Percentiles rank a stretch among this genome's conserved stretches.
Evolutionary conservation across 2,113 vertebrate genomes (phyloP).

Genomic region (Myanophis thanlyinensis): DNA sequence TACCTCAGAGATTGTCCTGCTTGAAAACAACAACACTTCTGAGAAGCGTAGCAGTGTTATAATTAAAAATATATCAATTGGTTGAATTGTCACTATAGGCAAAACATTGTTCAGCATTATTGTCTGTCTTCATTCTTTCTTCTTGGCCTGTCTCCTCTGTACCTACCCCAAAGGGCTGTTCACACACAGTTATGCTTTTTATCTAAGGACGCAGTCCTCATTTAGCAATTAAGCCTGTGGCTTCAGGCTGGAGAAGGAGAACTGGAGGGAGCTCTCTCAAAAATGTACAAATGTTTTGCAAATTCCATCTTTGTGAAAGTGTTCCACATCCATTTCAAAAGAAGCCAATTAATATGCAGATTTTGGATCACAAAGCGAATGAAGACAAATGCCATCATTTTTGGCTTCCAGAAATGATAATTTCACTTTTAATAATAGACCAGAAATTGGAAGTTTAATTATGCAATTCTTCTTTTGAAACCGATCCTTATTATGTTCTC

Average conservation of each 20-base stretch:
- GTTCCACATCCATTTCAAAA: constrained; percentile 35
- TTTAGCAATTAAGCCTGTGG: constrained; percentile 9
- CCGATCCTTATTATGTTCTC: constrained; percentile 25
- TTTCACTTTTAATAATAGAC: constrained; percentile 50
- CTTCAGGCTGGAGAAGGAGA: background rate
- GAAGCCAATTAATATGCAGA: constrained; percentile 17
- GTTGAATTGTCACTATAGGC: constrained; percentile 39
- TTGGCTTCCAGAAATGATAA: constrained; percentile 39
- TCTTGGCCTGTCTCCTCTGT: background rate
- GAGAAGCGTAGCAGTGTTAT: constrained; percentile 47
- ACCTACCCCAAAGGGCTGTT: background rate
- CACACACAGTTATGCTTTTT: constrained; percentile 23
- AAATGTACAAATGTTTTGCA: background rate
- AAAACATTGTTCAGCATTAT: constrained; percentile 28
- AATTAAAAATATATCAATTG: constrained; percentile 68
- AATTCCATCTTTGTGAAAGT: background rate
- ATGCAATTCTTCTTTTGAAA: constrained; percentile 31
- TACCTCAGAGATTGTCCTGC: constrained; percentile 56
- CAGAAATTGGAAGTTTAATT: constrained; percentile 50
- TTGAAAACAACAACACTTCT: constrained; percentile 46
- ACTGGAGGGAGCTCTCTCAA: background rate
- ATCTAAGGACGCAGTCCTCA: background rate
- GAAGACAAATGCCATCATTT: constrained; percentile 17
- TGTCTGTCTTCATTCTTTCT: constrained; percentile 16
- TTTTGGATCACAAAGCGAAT: constrained; percentile 41